phyloP scores from a whole-genome alignment of 1,140 invertebrate species.

The Eurosta solidaginis region DNA sequence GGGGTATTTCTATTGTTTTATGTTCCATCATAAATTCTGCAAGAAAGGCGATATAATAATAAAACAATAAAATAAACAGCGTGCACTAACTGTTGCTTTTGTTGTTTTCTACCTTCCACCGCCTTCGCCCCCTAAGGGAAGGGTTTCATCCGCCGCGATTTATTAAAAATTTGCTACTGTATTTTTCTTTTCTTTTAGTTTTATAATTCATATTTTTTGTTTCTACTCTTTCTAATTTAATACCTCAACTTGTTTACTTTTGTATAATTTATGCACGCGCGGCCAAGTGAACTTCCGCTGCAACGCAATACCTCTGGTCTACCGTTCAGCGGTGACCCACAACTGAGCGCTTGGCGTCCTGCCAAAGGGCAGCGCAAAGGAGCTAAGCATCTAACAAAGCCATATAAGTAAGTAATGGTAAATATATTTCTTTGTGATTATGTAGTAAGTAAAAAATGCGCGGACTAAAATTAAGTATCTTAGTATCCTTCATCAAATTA shows the following conservation, averaged over 20 bases:
- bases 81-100: neutral
- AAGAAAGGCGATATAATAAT: conserved; percentile 8
- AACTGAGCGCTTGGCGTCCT: neutral
- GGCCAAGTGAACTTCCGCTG: conserved; percentile 22
- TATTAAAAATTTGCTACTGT: conserved; percentile 13
- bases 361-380: neutral
- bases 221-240: neutral
- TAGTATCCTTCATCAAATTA: neutral
- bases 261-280: conserved; percentile 29
- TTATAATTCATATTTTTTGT: neutral
- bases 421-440: no score
- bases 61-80: conserved; percentile 4
- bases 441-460: neutral
- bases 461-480: neutral
- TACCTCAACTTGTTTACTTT: neutral
- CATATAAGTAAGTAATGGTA: no score
- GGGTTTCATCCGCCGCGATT: neutral
- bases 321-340: neutral
- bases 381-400: neutral
- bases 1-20: neutral
- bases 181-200: neutral
- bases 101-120: neutral
- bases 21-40: neutral
- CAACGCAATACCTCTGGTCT: neutral
- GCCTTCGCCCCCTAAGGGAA: neutral